A percentile compares a stretch with the other conserved stretches of the same genome.
Evolutionary conservation across 2,113 vertebrate species (phyloP).

Genomic region (Notarius quadriscutis): DNA sequence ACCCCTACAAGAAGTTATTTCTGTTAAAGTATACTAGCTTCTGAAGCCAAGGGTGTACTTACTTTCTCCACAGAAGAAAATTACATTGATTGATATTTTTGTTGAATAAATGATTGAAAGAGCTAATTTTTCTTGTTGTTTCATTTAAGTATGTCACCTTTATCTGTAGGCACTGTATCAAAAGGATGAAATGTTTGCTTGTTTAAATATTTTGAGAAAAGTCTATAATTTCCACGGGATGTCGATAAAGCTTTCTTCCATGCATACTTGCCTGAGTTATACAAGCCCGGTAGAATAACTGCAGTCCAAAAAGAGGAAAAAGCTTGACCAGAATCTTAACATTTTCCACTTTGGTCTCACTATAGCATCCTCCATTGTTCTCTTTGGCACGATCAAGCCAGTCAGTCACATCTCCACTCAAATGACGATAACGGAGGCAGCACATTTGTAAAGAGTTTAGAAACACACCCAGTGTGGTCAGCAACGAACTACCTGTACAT

Average conservation of each 20-base stretch:
- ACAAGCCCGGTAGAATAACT: constrained; percentile 84
- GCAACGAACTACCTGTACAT: constrained; percentile 68
- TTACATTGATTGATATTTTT: too few relatives aligned
- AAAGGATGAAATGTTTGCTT: too few relatives aligned
- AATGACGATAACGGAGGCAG: constrained; percentile 67
- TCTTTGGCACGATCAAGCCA: constrained; percentile 86
- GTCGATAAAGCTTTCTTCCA: background rate
- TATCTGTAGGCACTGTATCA: too few relatives aligned
- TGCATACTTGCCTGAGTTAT: constrained; percentile 78
- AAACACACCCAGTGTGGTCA: constrained; percentile 78
- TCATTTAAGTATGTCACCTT: too few relatives aligned
- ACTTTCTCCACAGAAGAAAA: too few relatives aligned
- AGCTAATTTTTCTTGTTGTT: too few relatives aligned
- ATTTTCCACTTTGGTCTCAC: constrained; percentile 81
- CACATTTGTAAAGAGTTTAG: constrained; percentile 73
- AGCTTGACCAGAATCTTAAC: constrained; percentile 78
- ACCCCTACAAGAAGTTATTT: too few relatives aligned
- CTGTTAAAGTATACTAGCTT: too few relatives aligned
- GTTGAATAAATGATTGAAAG: too few relatives aligned
- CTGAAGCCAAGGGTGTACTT: too few relatives aligned
- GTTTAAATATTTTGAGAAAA: too few relatives aligned
- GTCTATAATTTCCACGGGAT: too few relatives aligned
- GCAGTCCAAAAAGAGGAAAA: constrained; percentile 83
- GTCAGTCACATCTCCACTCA: constrained; percentile 60
- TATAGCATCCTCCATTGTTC: constrained; percentile 79